A percentile compares a stretch with the other conserved stretches of the same genome.
These are phyloP conservation scores for Acanthoscelides obtectus DNA, from an alignment of 2,888 invertebrate species.

Conservation along the genomic window DNA sequence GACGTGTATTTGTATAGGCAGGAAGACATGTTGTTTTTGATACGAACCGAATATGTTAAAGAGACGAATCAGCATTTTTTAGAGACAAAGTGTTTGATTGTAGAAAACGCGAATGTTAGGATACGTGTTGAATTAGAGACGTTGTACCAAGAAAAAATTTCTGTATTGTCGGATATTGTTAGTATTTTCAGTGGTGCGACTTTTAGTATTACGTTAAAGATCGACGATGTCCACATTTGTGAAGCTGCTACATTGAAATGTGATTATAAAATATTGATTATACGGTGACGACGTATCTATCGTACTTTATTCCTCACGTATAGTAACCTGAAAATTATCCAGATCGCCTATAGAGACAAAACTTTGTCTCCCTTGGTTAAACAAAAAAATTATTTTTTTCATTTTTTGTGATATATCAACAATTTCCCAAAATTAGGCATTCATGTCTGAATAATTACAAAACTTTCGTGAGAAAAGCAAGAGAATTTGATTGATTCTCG, in stretches of 20 bases:
- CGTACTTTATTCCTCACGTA: no score
- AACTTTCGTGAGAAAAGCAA: no score
- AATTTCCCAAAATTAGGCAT: no score
- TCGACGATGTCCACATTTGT: constrained; percentile 4
- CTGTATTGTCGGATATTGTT: constrained; percentile 5
- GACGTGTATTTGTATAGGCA: constrained; percentile 7
- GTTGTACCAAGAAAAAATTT: constrained; percentile 1
- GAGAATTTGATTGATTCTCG: no score
- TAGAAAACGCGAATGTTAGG: background rate
- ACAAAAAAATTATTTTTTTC: no score
- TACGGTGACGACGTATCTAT: background rate
- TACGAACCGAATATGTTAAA: constrained; percentile 8
- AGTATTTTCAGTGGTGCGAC: background rate
- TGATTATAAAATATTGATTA: constrained; percentile 3
- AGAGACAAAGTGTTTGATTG: constrained; percentile 8
- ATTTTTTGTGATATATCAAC: no score
- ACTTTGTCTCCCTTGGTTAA: no score
- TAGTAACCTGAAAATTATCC: no score
- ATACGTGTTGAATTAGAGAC: constrained; percentile 3
- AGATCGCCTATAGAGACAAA: no score
- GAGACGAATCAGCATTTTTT: constrained; percentile 9
- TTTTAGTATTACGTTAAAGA: constrained; percentile 9
- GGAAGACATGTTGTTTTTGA: constrained; percentile 5
- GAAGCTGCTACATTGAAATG: constrained; percentile 8
- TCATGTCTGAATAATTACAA: no score